Base-by-base conservation (phyloP, 2,113 vertebrate species). In the Alces alces region DNA sequence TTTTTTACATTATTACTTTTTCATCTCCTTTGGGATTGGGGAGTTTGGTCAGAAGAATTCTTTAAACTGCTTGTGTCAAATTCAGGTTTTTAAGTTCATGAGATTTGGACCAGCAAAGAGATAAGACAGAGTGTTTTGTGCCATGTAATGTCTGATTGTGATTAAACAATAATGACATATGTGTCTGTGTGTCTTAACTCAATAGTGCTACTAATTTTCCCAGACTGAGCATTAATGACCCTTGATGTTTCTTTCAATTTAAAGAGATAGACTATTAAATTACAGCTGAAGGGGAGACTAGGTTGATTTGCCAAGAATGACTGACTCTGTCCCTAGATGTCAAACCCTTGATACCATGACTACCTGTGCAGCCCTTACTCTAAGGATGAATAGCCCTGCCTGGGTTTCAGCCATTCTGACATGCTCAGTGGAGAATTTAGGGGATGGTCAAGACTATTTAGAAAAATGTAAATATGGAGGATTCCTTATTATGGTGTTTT, bases 1-100 rank as follows among this genome's bases (percentile, higher is more conserved):
- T 30, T 96, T 96, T 98, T 95, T 96, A 95, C 52, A 36, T 79
- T 91, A 70, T 96, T 93, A 47, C 88, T 91, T 92, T 92, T 79
- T 79, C 64, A 86, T 96, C 96, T 92, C 90, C 61, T 98, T 66
- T 94, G 91, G 83, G 93, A 52, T 21, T 39, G 25, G 66, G 91
- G 66, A 73, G 8, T 7, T 52, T 12, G 0, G 91, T 78, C 87
- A 86, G 89, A 93, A 96, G 82, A 16, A 66, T 89, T 91, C 47
- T 60, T 78, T 88, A 80, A 89, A 90, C 14, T 27, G 28, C 66
- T 70, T 43, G 43, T 86, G 19, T 91, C 55, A 5, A 94, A 39
- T 64, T 91, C 92, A 64, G 30, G 66, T 83, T 78, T 83, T 89
- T 91, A 88, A 70, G 60, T 76, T 88, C 6, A 16, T 96, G 92